These are phyloP conservation scores for Botia kubotai DNA, from an alignment of 2,797 vertebrate species.

Conservation along the genomic window DNA sequence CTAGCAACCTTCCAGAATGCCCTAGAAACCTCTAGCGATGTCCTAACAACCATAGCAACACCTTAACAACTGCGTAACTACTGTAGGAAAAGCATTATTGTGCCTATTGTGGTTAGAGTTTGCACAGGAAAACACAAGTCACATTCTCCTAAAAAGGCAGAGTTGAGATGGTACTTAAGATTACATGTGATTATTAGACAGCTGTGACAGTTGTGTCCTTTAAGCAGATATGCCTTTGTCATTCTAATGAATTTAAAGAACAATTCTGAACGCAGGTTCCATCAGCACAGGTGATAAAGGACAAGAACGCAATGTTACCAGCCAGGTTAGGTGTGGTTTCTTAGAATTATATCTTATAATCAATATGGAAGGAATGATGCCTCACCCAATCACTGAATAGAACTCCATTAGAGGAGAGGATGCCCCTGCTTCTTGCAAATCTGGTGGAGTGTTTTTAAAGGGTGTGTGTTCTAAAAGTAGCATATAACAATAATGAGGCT, in stretches of 20 bases:
- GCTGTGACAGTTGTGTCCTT: not conserved
- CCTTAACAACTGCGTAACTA: too few relatives aligned
- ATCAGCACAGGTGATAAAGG: not conserved
- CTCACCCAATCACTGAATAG: slow-evolving; percentile 33
- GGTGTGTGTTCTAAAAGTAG: slow-evolving; percentile 18
- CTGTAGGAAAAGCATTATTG: too few relatives aligned
- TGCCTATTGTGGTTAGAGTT: too few relatives aligned
- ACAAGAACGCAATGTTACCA: not conserved
- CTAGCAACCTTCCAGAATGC: not conserved
- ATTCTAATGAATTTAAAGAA: not conserved
- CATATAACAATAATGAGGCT: slow-evolving; percentile 8
- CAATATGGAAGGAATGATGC: slow-evolving; percentile 27
- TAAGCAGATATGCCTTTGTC: not conserved
- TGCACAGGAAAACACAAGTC: not conserved
- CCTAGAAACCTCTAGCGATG: not conserved
- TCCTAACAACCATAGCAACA: too few relatives aligned
- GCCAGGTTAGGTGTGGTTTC: slow-evolving; percentile 48
- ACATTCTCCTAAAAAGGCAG: not conserved
- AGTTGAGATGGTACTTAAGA: not conserved
- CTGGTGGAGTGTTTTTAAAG: slow-evolving; percentile 13
- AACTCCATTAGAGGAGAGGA: slow-evolving; percentile 16
- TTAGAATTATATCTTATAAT: slow-evolving; percentile 65
- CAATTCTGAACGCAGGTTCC: not conserved
- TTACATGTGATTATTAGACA: not conserved
- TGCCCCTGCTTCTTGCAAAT: not conserved